Conservation (phyloP, 1,140 invertebrate species). For the Ostrea edulis region DNA sequence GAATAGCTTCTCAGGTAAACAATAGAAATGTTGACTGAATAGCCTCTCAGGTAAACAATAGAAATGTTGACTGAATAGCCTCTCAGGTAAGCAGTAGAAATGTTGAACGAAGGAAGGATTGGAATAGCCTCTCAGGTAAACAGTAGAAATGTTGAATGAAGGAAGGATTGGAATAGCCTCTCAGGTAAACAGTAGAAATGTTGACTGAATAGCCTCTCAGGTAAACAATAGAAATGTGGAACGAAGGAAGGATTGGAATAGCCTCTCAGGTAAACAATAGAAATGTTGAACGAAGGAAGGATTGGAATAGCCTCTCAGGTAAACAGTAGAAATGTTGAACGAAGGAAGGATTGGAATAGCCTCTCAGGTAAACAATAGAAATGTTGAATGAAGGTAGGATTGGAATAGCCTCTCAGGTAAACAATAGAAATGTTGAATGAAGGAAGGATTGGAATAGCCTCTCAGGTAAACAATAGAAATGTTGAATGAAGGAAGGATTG, state of each 20-base stretch:
- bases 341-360: slow-evolving; percentile 97
- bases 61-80: no score
- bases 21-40: slow-evolving; percentile 97
- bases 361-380: slow-evolving; percentile 94
- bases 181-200: slow-evolving; percentile 84
- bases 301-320: slow-evolving; percentile 96
- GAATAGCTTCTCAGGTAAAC: slow-evolving; percentile 96
- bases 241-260: slow-evolving; percentile 97
- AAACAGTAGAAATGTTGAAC: slow-evolving; percentile 89
- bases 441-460: slow-evolving; percentile 95
- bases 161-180: slow-evolving; percentile 96
- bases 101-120: slow-evolving; percentile 96
- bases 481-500: slow-evolving; percentile 96
- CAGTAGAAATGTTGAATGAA: slow-evolving; percentile 93
- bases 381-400: slow-evolving; percentile 97
- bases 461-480: slow-evolving; percentile 96
- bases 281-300: slow-evolving; percentile 95
- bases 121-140: slow-evolving; percentile 93
- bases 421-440: slow-evolving; percentile 96
- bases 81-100: slow-evolving; percentile 96
- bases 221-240: slow-evolving; percentile 95
- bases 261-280: slow-evolving; percentile 95
- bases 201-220: no score
- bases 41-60: slow-evolving; percentile 87
- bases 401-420: slow-evolving; percentile 95